phyloP scores from a whole-genome alignment of 2,888 invertebrate genomes.

The Glaucopsyche alexis region DNA sequence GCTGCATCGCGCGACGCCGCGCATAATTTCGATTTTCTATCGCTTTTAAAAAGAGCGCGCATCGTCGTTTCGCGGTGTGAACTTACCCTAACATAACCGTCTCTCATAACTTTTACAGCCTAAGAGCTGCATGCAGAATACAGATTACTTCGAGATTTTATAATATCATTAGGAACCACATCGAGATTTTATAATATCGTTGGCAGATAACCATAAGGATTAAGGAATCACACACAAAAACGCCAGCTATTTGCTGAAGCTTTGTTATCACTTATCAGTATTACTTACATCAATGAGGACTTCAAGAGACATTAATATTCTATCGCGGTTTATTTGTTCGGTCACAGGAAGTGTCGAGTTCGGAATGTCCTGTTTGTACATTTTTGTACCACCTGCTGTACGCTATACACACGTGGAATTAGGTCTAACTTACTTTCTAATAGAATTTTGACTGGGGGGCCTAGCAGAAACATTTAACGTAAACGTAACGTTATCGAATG shows the following conservation, averaged over 20 bases:
- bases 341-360: slow-evolving; percentile 65
- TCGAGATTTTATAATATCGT: too few relatives aligned
- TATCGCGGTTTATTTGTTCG: slow-evolving; percentile 64
- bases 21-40: too few relatives aligned
- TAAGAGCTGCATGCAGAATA: not conserved
- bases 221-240: not conserved
- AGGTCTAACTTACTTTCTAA: not conserved
- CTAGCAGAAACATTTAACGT: too few relatives aligned
- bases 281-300: slow-evolving; percentile 4
- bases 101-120: not conserved
- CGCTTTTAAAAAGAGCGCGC: too few relatives aligned
- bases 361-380: slow-evolving; percentile 56
- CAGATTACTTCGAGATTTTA: too few relatives aligned
- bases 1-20: too few relatives aligned
- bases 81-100: too few relatives aligned
- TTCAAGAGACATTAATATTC: slow-evolving; percentile 59
- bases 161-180: too few relatives aligned
- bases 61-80: too few relatives aligned
- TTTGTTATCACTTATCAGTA: slow-evolving; percentile 7
- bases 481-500: too few relatives aligned
- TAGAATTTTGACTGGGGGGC: not conserved
- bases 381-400: slow-evolving; percentile 48
- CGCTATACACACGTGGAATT: slow-evolving; percentile 24
- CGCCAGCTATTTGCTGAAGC: not conserved
- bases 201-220: too few relatives aligned